A percentile compares a stretch with the other conserved stretches of the same genome.
phyloP scores from a whole-genome alignment of 2,797 vertebrate genomes.

The Hybognathus amarus region DNA sequence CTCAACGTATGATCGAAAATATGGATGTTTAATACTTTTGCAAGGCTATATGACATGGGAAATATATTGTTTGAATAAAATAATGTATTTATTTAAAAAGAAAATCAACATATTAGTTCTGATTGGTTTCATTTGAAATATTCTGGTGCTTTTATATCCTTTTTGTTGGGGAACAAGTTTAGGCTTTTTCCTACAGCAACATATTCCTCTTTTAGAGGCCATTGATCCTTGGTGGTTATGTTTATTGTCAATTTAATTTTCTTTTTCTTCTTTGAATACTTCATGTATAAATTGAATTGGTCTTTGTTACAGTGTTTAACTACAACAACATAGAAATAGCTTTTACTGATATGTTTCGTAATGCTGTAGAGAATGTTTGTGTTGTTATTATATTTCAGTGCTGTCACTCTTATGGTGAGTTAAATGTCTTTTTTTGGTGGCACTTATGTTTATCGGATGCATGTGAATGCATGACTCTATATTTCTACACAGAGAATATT shows the following conservation, averaged over 20 bases:
- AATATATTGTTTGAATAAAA: not conserved
- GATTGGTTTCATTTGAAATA: not conserved
- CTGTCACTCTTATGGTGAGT: not conserved
- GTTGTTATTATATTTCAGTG: conserved; percentile 4
- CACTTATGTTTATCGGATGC: not conserved
- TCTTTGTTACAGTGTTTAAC: not conserved
- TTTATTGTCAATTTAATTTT: not conserved
- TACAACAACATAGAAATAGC: not conserved
- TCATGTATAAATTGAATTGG: not conserved
- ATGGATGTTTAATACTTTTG: not conserved
- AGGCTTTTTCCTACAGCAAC: conserved; percentile 4
- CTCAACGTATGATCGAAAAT: not conserved
- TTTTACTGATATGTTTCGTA: not conserved
- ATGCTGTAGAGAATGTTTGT: not conserved
- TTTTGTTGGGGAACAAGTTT: conserved; percentile 21
- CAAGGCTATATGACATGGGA: not conserved
- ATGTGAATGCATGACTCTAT: not conserved
- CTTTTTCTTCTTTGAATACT: not conserved
- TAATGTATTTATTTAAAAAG: not conserved
- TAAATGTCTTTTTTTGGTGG: not conserved
- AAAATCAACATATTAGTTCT: not conserved
- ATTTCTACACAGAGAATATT: not conserved
- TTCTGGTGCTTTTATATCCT: conserved; percentile 8
- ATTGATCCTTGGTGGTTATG: not conserved
- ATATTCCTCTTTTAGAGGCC: not conserved